phyloP scores from a whole-genome alignment of 2,113 vertebrate species.

The Ammodytes dubius region DNA sequence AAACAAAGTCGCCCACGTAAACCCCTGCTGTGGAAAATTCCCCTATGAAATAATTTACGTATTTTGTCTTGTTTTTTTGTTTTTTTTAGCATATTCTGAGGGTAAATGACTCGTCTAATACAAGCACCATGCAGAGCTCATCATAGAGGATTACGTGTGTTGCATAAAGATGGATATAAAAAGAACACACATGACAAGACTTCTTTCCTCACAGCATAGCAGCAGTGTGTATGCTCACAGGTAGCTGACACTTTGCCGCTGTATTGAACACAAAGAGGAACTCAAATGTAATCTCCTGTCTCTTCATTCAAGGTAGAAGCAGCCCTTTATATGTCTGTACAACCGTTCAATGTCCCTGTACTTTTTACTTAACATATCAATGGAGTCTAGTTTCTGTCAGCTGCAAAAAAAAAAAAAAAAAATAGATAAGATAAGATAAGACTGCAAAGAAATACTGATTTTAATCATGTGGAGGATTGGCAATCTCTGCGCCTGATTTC shows the following conservation, averaged over 20 bases:
- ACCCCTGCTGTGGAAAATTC: constrained; percentile 46
- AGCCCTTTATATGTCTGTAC: neutral
- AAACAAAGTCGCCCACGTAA: constrained; percentile 35
- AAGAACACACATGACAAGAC: neutral
- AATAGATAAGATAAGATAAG: neutral
- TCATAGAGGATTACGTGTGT: constrained; percentile 7
- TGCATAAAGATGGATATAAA: neutral
- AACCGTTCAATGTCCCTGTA: neutral
- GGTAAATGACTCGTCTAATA: constrained; percentile 15
- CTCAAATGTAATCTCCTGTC: neutral
- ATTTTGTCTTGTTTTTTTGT: neutral
- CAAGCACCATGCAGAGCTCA: constrained; percentile 4
- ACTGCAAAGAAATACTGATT: neutral
- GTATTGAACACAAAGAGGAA: neutral
- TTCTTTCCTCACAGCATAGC: too few relatives aligned
- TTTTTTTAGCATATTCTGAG: constrained; percentile 31
- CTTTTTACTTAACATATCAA: neutral
- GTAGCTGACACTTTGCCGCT: neutral
- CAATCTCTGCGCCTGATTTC: constrained; percentile 6
- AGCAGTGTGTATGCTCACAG: neutral
- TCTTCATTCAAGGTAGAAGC: neutral
- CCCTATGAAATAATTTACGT: constrained; percentile 13
- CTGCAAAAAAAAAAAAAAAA: neutral
- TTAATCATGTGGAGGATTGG: constrained; percentile 10
- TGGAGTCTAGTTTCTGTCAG: neutral